Evolutionary conservation across 2,113 vertebrate species (phyloP), one percentile per base, ranked within the genome.

Genomic region (Todiramphus chloris): DNA sequence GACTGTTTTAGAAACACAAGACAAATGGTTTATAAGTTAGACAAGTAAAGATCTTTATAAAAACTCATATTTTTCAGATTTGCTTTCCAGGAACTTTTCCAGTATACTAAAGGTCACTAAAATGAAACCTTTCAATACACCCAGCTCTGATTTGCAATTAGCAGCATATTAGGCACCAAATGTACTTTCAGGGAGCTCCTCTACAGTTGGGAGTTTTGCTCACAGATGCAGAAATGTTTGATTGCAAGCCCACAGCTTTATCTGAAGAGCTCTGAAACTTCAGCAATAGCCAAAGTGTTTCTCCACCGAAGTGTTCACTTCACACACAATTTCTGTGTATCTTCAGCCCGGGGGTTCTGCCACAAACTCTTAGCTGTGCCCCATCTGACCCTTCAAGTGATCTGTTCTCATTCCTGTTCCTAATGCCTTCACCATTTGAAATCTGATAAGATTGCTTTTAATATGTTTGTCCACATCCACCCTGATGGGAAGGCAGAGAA

Each of bases 1-100:
- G 96, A 99, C 99, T 95, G 98, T 97, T 98, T 90, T 27, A 96
- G 77, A 70, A 95, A 97, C 74, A 93, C 79, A 97, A 93, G 27
- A 74, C 37, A 63, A 66, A 88, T 2, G 13, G 69, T 88, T 93
- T 76, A 5, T 13, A 58, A 69, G n/a, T 60, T 1, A 84, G 60
- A 13, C 33, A 91, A 78, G 16, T 7, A 55, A 84, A 48, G 43
- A 44, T 9, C 58, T 90, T 56, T 2, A 0, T 13, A 59, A 39
- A 50, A 72, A 1, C 56, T 44, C 44, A 0, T 13, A 17, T 76
- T 73, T 93, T 44, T 72, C 21, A 11, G 30, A 63, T 59, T 78
- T 89, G 77, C 18, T 51, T 70, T 74, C 33, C 72, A 84, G 15
- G 10, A 46, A 37, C 11, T 7, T 16, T 55, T 17, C n/a, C 20